Evolutionary conservation across 2,113 vertebrate species (phyloP).

Genomic region (Origma solitaria): DNA sequence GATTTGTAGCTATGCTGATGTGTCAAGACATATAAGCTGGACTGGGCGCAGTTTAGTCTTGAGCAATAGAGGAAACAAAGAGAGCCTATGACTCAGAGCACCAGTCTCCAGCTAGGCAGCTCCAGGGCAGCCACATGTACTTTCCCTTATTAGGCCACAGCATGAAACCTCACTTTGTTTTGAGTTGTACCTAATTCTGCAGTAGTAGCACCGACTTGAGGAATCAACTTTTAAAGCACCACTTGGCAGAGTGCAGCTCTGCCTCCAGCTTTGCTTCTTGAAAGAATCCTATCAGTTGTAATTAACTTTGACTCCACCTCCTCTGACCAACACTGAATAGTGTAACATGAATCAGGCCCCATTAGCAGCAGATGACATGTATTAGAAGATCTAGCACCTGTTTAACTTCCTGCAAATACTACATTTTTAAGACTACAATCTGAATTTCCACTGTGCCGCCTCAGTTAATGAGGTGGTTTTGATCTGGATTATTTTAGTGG

Average conservation of each 20-base stretch:
- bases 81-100: constrained; percentile 45
- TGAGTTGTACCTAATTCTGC: not conserved
- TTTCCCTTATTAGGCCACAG: constrained; percentile 51
- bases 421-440: not conserved
- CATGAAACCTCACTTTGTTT: constrained; percentile 8
- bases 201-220: not conserved
- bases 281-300: not conserved
- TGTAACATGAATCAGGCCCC: not conserved
- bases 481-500: not conserved
- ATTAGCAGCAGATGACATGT: not conserved
- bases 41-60: not conserved
- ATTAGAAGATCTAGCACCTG: not conserved
- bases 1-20: not conserved
- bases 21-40: not conserved
- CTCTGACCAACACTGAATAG: not conserved
- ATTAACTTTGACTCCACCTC: not conserved
- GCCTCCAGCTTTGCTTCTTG: not conserved
- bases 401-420: not conserved
- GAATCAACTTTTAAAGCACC: not conserved
- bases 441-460: not conserved
- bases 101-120: not conserved
- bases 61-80: constrained; percentile 32
- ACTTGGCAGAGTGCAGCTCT: not conserved
- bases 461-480: not conserved
- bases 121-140: constrained; percentile 7